Evolutionary conservation across 1,140 invertebrate genomes (phyloP).

Genomic region (Drosophila obscura): DNA sequence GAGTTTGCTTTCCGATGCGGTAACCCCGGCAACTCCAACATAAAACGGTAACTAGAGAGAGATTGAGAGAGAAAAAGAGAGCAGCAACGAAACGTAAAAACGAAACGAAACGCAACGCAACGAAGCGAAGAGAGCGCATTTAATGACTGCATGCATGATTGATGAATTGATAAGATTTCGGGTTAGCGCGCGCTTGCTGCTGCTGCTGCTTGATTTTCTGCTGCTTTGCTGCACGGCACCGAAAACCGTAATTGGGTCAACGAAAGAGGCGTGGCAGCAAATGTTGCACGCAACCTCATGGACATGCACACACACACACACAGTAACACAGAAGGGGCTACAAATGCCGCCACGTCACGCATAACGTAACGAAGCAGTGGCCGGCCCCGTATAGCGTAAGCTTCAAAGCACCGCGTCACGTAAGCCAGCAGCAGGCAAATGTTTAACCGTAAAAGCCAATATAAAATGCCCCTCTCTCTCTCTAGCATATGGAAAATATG

Average conservation of each 20-base stretch:
- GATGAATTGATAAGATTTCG: constrained; percentile 77
- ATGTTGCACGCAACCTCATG: constrained; percentile 47
- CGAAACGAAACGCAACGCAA: not conserved
- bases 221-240: constrained; percentile 38
- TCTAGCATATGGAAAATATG: too few relatives aligned
- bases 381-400: not conserved
- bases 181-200: constrained; percentile 24
- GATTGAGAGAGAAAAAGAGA: constrained; percentile 21
- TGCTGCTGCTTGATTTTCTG: constrained; percentile 10
- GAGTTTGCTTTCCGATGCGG: constrained; percentile 43
- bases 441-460: not conserved
- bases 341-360: constrained; percentile 34
- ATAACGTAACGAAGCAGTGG: constrained; percentile 40
- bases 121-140: constrained; percentile 51
- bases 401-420: too few relatives aligned
- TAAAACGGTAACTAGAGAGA: constrained; percentile 7
- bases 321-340: not conserved
- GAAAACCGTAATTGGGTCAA: constrained; percentile 64
- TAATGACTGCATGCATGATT: constrained; percentile 79
- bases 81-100: not conserved
- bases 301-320: constrained; percentile 14
- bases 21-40: constrained; percentile 30
- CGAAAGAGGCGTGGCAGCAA: constrained; percentile 63
- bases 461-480: not conserved
- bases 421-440: too few relatives aligned